Percentiles rank a stretch among this genome's conserved stretches.
Conservation (phyloP, 2,888 invertebrate genomes). For the Theristus sp. region DNA sequence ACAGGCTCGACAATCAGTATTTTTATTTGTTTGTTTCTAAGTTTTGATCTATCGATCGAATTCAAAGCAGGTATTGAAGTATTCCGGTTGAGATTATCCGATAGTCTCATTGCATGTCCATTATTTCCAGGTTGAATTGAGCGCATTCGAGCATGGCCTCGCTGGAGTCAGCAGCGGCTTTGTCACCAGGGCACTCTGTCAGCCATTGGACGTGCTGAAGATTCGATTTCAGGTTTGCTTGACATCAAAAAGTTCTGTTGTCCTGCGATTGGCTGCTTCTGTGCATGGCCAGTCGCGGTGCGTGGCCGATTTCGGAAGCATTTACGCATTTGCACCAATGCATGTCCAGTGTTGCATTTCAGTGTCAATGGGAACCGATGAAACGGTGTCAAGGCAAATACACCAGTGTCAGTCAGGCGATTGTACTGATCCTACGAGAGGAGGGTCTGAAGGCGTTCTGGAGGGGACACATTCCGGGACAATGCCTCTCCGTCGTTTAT, state of each 20-base stretch:
- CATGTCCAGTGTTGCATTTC: neutral
- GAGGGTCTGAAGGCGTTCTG: constrained; percentile 70
- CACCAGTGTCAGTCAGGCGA: constrained; percentile 57
- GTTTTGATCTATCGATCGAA: no score
- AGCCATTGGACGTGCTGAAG: constrained; percentile 89
- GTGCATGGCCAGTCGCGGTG: no score
- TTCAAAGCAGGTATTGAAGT: no score
- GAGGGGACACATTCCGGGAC: constrained; percentile 62
- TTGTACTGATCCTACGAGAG: constrained; percentile 54
- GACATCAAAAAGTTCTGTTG: no score
- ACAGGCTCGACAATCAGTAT: no score
- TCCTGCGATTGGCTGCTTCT: no score
- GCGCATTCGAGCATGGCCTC: neutral
- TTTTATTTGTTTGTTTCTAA: no score
- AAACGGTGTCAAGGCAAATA: constrained; percentile 46
- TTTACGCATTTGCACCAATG: no score
- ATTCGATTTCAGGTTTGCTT: constrained; percentile 62
- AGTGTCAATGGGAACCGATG: neutral
- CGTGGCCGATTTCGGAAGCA: no score
- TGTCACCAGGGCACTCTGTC: constrained; percentile 55
- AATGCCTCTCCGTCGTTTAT: constrained; percentile 59
- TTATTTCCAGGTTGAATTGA: no score
- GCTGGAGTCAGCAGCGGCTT: constrained; percentile 63
- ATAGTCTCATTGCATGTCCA: no score
- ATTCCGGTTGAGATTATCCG: no score